These are phyloP conservation scores for Chloroclystis v-ata DNA, from an alignment of 2,888 invertebrate species.

Conservation along the genomic window DNA sequence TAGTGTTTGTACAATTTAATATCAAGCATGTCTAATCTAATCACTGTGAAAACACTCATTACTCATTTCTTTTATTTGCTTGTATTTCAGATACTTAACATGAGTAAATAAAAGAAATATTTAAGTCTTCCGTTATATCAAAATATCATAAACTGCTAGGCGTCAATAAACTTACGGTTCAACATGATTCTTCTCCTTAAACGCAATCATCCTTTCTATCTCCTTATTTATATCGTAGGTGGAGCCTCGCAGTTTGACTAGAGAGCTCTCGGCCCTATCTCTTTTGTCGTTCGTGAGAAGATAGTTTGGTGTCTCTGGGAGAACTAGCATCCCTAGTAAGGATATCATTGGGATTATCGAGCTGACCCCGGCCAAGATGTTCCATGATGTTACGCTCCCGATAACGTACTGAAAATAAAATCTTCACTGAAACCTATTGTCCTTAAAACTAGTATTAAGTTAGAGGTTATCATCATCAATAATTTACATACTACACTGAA, in stretches of 20 bases:
- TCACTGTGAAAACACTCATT: too few species aligned
- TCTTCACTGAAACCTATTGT: background rate
- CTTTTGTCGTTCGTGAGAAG: conserved; percentile 79
- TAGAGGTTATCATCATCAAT: too few species aligned
- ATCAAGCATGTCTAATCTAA: too few species aligned
- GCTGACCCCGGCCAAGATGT: conserved; percentile 80
- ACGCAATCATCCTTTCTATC: conserved; percentile 78
- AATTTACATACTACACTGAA: too few species aligned
- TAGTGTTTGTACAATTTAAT: background rate
- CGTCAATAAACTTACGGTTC: conserved; percentile 63
- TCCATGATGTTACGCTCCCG: conserved; percentile 81
- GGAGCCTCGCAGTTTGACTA: conserved; percentile 79
- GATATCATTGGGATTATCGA: conserved; percentile 79
- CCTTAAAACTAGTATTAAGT: too few species aligned
- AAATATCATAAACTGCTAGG: too few species aligned
- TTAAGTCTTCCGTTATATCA: too few species aligned
- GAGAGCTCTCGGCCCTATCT: conserved; percentile 78
- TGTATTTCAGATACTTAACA: too few species aligned
- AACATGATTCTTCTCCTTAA: conserved; percentile 81
- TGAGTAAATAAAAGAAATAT: background rate
- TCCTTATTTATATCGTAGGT: conserved; percentile 80
- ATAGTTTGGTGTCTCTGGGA: conserved; percentile 86
- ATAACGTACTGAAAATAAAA: conserved; percentile 72
- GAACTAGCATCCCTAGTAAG: conserved; percentile 77
- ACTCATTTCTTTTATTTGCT: too few species aligned